Percentiles rank a stretch among this genome's conserved stretches.
These are phyloP conservation scores for Bactericera cockerelli DNA, from an alignment of 1,140 invertebrate species.

Conservation along the genomic window DNA sequence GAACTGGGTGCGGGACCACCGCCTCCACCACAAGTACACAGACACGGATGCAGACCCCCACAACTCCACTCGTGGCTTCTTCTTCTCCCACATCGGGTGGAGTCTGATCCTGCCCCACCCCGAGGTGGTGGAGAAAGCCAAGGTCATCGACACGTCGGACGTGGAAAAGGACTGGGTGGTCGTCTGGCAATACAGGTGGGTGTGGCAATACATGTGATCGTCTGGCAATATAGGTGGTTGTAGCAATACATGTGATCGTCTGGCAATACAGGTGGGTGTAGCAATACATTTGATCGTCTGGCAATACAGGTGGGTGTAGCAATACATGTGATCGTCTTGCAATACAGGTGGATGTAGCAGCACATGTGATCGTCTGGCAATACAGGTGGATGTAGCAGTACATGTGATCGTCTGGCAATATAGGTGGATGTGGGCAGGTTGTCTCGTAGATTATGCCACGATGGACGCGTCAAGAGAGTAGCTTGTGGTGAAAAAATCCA, in stretches of 20 bases:
- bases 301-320: too few species aligned
- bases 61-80: constrained; percentile 54
- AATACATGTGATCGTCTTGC: too few species aligned
- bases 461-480: too few species aligned
- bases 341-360: too few species aligned
- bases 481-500: too few species aligned
- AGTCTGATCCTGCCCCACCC: constrained; percentile 69
- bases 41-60: constrained; percentile 87
- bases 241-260: constrained; percentile 27
- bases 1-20: constrained; percentile 67
- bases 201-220: constrained; percentile 25
- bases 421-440: too few species aligned
- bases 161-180: constrained; percentile 51
- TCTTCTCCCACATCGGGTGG: constrained; percentile 88
- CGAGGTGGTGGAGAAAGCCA: constrained; percentile 63
- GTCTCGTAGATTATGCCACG: too few species aligned
- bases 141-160: constrained; percentile 61
- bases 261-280: constrained; percentile 35
- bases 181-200: constrained; percentile 40
- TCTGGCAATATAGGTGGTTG: constrained; percentile 39
- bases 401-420: too few species aligned
- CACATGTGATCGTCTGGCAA: too few species aligned
- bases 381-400: too few species aligned
- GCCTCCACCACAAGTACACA: constrained; percentile 82
- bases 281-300: not conserved